Evolutionary conservation across 2,888 invertebrate genomes (phyloP).

Genomic region (Hyles lineata): DNA sequence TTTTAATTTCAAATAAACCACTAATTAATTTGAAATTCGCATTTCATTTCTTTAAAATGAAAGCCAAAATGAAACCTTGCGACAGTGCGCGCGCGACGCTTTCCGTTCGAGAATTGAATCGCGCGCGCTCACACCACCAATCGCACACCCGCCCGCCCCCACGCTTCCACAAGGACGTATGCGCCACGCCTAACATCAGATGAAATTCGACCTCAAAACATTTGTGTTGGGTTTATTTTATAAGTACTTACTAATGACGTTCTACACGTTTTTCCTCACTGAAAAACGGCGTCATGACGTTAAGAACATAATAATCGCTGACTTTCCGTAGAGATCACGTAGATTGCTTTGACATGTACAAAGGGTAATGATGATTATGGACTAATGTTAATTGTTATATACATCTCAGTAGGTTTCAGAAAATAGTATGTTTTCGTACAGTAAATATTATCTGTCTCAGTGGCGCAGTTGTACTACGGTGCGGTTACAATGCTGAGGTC

Average conservation of each 20-base stretch:
- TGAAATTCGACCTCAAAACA: slow-evolving; percentile 51
- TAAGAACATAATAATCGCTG: slow-evolving; percentile 26
- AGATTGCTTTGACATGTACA: slow-evolving; percentile 15
- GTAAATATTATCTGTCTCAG: background rate
- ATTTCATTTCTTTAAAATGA: slow-evolving; percentile 70
- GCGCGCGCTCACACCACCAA: slow-evolving; percentile 70
- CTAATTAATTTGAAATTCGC: slow-evolving; percentile 48
- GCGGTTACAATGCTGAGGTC: too few relatives aligned
- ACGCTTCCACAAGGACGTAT: slow-evolving; percentile 71
- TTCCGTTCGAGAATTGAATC: slow-evolving; percentile 72
- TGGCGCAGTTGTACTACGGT: too few relatives aligned
- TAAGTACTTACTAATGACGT: slow-evolving; percentile 8
- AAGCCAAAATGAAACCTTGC: slow-evolving; percentile 73
- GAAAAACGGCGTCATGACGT: slow-evolving; percentile 8
- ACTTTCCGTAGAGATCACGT: slow-evolving; percentile 23
- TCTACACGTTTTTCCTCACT: background rate
- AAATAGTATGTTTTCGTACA: background rate
- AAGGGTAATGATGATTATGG: background rate
- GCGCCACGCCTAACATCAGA: slow-evolving; percentile 47
- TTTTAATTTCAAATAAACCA: slow-evolving; percentile 32
- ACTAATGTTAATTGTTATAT: background rate
- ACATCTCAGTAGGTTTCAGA: background rate
- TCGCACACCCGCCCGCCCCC: slow-evolving; percentile 62
- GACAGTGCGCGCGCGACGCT: slow-evolving; percentile 77
- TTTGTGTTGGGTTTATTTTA: slow-evolving; percentile 35